Conservation (phyloP, 2,113 vertebrate genomes). For the Thymallus thymallus region DNA sequence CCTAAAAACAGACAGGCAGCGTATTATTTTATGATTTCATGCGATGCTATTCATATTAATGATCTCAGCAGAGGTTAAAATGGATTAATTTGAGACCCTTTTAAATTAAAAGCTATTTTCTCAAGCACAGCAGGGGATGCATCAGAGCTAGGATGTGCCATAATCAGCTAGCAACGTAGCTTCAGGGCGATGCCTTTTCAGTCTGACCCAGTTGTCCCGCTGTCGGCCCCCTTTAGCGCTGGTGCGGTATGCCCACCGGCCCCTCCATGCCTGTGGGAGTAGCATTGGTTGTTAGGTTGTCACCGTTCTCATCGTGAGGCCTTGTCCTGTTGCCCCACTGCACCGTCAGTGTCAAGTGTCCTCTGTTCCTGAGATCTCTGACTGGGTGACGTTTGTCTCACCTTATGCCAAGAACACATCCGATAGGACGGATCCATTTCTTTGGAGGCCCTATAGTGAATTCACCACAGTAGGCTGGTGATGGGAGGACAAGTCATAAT, state of each 20-base stretch:
- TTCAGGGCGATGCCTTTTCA: background rate
- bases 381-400: background rate
- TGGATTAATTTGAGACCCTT: background rate
- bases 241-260: background rate
- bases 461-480: too few relatives aligned
- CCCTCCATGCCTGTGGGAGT: background rate
- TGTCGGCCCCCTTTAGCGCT: background rate
- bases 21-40: slow-evolving; percentile 9
- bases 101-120: background rate
- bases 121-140: background rate
- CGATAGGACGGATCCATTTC: too few relatives aligned
- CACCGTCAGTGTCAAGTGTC: background rate
- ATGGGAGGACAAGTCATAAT: too few relatives aligned
- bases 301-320: background rate
- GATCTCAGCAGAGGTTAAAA: background rate
- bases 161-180: background rate
- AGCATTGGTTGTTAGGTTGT: background rate
- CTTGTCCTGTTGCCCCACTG: background rate
- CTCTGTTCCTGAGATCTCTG: background rate
- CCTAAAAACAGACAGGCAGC: slow-evolving; percentile 2
- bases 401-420: too few relatives aligned
- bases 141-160: background rate
- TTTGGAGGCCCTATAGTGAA: too few relatives aligned
- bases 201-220: background rate
- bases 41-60: background rate